Conservation (phyloP, 2,797 vertebrate genomes). For the Phrynocephalus vlangalii region DNA sequence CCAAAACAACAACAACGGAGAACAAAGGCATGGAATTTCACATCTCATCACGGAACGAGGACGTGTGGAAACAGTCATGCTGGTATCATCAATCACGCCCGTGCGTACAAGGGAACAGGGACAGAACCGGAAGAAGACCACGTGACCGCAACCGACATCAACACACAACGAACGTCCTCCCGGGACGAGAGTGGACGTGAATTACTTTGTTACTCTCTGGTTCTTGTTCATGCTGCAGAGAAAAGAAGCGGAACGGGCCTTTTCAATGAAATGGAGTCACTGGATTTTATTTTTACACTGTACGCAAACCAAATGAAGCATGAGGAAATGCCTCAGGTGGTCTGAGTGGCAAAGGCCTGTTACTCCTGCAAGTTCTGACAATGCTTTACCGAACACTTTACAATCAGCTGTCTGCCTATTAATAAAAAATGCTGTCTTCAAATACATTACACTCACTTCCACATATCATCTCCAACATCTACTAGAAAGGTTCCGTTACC, state of each 20-base stretch:
- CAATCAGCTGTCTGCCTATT: not conserved
- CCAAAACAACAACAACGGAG: too few relatives aligned
- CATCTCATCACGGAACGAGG: too few relatives aligned
- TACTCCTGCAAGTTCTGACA: not conserved
- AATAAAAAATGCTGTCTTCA: not conserved
- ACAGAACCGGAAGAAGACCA: too few relatives aligned
- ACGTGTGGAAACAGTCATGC: too few relatives aligned
- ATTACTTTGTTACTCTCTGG: not conserved
- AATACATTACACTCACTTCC: not conserved
- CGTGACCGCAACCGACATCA: too few relatives aligned
- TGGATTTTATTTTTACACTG: not conserved
- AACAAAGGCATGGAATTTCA: too few relatives aligned
- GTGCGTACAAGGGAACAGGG: too few relatives aligned
- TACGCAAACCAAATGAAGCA: not conserved
- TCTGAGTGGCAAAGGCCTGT: not conserved
- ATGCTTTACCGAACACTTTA: not conserved
- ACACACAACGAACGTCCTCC: too few relatives aligned
- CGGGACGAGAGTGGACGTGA: too few relatives aligned
- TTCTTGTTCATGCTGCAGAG: not conserved
- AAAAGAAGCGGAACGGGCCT: not conserved
- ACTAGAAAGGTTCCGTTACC: not conserved
- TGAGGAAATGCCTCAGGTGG: not conserved
- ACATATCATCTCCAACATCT: not conserved
- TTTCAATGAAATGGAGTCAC: not conserved
- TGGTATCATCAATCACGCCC: too few relatives aligned